Percentiles rank a stretch among this genome's conserved stretches.
These are phyloP conservation scores for Xestia ashworthii DNA, from an alignment of 2,888 invertebrate species.

Conservation along the genomic window DNA sequence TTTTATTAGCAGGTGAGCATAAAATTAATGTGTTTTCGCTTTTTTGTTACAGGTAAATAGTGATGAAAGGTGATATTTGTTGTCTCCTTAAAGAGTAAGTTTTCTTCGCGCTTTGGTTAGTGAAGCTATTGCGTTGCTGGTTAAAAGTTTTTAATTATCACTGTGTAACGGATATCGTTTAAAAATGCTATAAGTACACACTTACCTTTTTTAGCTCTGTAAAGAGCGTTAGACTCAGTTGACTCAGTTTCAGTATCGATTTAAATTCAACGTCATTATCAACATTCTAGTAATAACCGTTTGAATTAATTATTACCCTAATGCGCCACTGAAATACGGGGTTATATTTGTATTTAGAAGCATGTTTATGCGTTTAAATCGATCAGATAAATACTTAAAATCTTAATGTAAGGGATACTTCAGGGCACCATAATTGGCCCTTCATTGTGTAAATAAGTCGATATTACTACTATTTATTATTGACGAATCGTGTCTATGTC, in stretches of 20 bases:
- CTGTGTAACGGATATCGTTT: background rate
- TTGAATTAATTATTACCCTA: background rate
- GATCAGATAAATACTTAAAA: background rate
- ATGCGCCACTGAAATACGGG: background rate
- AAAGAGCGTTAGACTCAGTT: constrained; percentile 7
- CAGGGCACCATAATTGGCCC: constrained; percentile 10
- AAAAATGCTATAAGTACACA: background rate
- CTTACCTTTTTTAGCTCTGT: background rate
- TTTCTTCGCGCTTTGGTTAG: constrained; percentile 31
- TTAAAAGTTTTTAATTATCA: constrained; percentile 17
- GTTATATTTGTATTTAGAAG: background rate
- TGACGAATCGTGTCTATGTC: background rate
- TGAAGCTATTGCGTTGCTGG: background rate
- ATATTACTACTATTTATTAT: background rate
- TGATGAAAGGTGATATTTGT: constrained; percentile 23
- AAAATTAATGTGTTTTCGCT: constrained; percentile 39
- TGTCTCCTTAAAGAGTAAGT: constrained; percentile 1
- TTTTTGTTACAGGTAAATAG: constrained; percentile 61
- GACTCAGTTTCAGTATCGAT: background rate
- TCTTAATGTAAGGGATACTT: background rate
- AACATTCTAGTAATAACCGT: background rate
- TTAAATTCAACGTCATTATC: background rate
- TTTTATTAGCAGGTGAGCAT: constrained; percentile 31
- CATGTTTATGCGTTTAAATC: background rate
- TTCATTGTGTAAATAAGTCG: background rate